These are phyloP conservation scores for Rhinoptilus africanus DNA, from an alignment of 2,113 vertebrate species.

Conservation along the genomic window DNA sequence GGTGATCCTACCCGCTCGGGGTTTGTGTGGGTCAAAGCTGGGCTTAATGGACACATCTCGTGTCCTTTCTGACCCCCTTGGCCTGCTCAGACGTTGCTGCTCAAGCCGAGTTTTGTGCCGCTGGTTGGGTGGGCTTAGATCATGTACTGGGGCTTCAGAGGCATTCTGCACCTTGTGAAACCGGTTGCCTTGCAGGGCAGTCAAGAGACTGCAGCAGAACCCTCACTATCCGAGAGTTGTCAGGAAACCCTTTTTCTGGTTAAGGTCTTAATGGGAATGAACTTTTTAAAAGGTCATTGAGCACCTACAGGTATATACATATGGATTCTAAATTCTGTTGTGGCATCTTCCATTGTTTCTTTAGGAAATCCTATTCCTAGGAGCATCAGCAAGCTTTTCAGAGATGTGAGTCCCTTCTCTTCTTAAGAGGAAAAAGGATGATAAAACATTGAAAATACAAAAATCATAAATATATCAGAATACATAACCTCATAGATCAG, in stretches of 20 bases:
- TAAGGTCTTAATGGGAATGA: background rate
- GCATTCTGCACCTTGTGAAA: background rate
- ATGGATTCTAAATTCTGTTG: background rate
- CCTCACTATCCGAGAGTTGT: background rate
- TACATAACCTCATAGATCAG: background rate
- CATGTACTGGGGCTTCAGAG: background rate
- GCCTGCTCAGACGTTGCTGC: background rate
- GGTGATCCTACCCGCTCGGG: background rate
- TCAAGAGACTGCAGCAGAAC: background rate
- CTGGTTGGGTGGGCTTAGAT: background rate
- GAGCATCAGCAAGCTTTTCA: background rate
- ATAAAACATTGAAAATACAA: background rate
- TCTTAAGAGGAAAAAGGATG: background rate
- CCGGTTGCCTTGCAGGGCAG: background rate
- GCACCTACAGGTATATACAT: rapidly evolving
- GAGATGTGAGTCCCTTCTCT: background rate
- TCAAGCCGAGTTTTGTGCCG: background rate
- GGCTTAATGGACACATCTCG: background rate
- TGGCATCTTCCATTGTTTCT: background rate
- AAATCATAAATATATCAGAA: background rate
- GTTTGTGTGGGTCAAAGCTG: background rate
- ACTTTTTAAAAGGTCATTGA: background rate
- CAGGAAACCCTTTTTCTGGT: background rate
- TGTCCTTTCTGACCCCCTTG: background rate
- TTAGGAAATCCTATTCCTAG: background rate